Evolutionary conservation across 1,140 invertebrate genomes (phyloP), one percentile per base, ranked within the genome.

Genomic region (Brachionus angularis): DNA sequence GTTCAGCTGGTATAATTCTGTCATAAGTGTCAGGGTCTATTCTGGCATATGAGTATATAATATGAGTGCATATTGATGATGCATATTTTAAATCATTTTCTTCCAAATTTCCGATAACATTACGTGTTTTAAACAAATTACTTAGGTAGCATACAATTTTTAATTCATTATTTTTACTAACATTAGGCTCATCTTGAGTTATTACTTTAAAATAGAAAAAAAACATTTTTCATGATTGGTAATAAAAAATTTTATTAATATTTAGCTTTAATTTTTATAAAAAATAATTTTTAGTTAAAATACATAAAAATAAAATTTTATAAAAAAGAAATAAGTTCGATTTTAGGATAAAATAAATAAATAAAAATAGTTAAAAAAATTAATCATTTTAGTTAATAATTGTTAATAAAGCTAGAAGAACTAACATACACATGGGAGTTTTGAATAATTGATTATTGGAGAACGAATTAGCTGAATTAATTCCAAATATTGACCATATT

Each of bases 401-500:
- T 58, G 33, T 58, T 42, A 58, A 25, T 39, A 58, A n/a, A n/a
- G n/a, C 33, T 5, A 58, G 33, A 39, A 39, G 21, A 29, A 39
- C 33, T 10, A 58, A 58, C 53, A 58, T 58, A 58, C 53, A 34
- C 14, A 34, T 33, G 21, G 21, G 39, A 39, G 18, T 58, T 39
- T 31, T 16, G 12, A 58, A 25, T 18, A 58, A 14, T 23, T 18
- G 8, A 58, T 39, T 58, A 2, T 18, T 29, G 12, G 21, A 3
- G 8, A 47, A 39, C 16, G 39, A 7, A 27, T 8, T 47, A 5
- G 62, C 25, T 34, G 62, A 67, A 36, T 67, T 67, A 25, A 67
- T 47, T 2, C 42, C 42, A 34, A 67, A 67, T 49, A 67, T 67
- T 46, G 62, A 46, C 62, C 62, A 67, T 33, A 67, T 67, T 4